A percentile compares a stretch with the other conserved stretches of the same genome.
These are phyloP conservation scores for Buceros bicornis DNA, from an alignment of 2,797 vertebrate species.

Conservation along the genomic window DNA sequence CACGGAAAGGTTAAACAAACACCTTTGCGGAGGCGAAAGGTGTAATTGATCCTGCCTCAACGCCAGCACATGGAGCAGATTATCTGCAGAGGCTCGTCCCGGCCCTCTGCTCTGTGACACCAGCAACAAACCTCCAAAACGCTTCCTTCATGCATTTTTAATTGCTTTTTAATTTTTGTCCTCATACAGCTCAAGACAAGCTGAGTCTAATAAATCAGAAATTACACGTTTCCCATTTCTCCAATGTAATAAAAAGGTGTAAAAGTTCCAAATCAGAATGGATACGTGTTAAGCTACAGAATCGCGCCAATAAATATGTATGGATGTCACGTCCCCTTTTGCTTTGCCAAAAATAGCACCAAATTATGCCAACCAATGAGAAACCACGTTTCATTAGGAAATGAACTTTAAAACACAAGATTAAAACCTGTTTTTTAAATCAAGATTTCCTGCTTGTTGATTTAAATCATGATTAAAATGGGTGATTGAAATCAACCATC, in stretches of 20 bases:
- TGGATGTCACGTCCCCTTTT: conserved; percentile 52
- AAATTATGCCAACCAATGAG: conserved; percentile 71
- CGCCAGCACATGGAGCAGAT: not conserved
- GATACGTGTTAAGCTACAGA: conserved; percentile 25
- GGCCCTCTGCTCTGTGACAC: not conserved
- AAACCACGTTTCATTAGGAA: conserved; percentile 66
- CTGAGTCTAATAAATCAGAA: conserved; percentile 28
- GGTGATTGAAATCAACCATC: conserved; percentile 57
- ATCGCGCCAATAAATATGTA: conserved; percentile 58
- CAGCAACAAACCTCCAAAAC: conserved; percentile 26
- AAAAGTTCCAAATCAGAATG: not conserved
- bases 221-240: conserved; percentile 12
- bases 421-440: conserved; percentile 65
- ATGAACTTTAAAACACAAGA: conserved; percentile 71
- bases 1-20: conserved; percentile 54
- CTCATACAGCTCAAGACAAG: not conserved
- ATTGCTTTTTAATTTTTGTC: conserved; percentile 59
- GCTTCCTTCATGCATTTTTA: conserved; percentile 54
- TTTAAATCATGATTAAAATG: conserved; percentile 70
- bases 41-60: conserved; percentile 45
- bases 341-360: conserved; percentile 69
- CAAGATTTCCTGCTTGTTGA: conserved; percentile 74
- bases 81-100: not conserved
- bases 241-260: not conserved
- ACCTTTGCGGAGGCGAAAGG: conserved; percentile 28